Evolutionary conservation across 2,888 invertebrate species (phyloP).

Genomic region (Diplolepis rosae): DNA sequence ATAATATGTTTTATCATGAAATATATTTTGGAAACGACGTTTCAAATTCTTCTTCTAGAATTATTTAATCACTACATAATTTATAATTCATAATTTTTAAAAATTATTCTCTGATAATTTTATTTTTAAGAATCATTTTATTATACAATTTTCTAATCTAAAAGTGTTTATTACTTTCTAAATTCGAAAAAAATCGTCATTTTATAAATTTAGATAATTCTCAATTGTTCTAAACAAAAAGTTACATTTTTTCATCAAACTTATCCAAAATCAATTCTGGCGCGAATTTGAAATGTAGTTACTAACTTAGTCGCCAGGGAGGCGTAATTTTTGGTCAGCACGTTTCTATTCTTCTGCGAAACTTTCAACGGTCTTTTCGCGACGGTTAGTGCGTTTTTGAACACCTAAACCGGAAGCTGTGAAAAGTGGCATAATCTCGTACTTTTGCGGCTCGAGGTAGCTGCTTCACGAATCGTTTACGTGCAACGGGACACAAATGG

Average conservation of each 20-base stretch:
- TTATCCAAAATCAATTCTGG: neutral
- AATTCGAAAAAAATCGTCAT: no score
- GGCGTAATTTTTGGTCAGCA: neutral
- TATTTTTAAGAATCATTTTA: no score
- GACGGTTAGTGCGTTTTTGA: conserved; percentile 23
- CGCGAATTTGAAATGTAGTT: neutral
- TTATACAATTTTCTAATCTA: no score
- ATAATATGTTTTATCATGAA: no score
- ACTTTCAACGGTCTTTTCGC: neutral
- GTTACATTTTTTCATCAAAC: neutral
- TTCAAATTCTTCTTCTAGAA: no score
- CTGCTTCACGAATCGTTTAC: conserved; percentile 39
- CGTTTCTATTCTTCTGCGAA: neutral
- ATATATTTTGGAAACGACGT: no score
- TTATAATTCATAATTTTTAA: no score
- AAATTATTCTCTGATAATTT: no score
- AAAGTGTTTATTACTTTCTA: no score
- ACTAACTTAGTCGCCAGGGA: neutral
- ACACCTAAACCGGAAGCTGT: conserved; percentile 26
- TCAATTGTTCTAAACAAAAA: no score
- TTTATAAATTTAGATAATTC: no score
- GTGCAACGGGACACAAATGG: conserved; percentile 37
- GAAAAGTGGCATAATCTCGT: conserved; percentile 18
- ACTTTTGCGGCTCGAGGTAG: conserved; percentile 34
- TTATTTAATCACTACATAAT: no score